Conservation (phyloP, 2,113 vertebrate genomes). For the Crypturellus undulatus region DNA sequence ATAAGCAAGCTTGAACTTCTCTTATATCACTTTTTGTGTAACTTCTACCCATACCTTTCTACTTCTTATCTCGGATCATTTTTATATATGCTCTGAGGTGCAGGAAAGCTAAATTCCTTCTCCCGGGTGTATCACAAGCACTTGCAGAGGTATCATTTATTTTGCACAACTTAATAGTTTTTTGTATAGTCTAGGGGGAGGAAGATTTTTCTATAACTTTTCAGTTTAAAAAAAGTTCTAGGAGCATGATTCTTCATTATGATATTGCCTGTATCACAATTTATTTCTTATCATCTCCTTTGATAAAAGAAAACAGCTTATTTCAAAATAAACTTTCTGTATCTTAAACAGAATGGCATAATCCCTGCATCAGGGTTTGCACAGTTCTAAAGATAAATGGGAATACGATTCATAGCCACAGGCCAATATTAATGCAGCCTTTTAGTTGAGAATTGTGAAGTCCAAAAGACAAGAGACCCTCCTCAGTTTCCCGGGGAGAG, state of each 20-base stretch:
- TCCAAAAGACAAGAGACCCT: neutral
- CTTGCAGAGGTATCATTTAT: neutral
- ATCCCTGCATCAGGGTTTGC: neutral
- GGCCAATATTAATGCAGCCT: neutral
- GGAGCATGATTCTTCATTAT: neutral
- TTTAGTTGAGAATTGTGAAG: neutral
- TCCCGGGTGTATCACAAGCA: neutral
- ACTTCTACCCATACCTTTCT: neutral
- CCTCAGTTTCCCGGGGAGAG: neutral
- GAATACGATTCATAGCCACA: conserved; percentile 8
- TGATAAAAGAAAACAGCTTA: conserved; percentile 37
- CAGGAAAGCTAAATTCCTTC: neutral
- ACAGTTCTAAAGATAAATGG: neutral
- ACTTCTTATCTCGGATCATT: neutral
- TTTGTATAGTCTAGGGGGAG: neutral
- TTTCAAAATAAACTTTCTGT: conserved; percentile 27
- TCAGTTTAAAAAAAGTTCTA: neutral
- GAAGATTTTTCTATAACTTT: conserved; percentile 13
- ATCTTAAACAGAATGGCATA: neutral
- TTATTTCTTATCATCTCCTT: conserved; percentile 47
- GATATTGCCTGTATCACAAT: neutral
- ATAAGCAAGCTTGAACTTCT: neutral
- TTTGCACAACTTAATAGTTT: conserved; percentile 29
- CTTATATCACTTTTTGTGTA: neutral
- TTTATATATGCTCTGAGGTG: neutral